A percentile compares a stretch with the other conserved stretches of the same genome.
Evolutionary conservation across 1,140 invertebrate species (phyloP).

Genomic region (Drosophila melanogaster): DNA sequence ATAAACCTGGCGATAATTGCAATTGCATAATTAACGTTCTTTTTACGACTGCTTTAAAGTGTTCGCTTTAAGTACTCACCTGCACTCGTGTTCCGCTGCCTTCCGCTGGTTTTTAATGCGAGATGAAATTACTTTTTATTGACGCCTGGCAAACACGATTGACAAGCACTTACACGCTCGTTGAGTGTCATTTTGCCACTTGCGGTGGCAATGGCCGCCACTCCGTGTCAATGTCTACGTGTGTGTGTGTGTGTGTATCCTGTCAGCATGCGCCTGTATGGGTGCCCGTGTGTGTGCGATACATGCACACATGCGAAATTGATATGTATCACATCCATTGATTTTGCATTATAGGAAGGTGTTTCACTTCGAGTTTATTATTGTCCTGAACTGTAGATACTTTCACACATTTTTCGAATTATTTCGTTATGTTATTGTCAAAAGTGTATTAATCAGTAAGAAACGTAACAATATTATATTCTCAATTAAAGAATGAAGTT

Average conservation of each 20-base stretch:
- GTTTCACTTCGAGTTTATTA: not conserved
- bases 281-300: not conserved
- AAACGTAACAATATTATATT: no score
- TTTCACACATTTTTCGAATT: no score
- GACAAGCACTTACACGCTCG: slow-evolving; percentile 66
- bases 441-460: no score
- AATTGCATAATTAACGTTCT: slow-evolving; percentile 24
- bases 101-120: slow-evolving; percentile 40
- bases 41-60: slow-evolving; percentile 32
- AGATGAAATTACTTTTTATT: slow-evolving; percentile 68
- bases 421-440: no score
- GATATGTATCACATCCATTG: slow-evolving; percentile 24
- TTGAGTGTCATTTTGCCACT: slow-evolving; percentile 49
- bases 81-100: slow-evolving; percentile 8
- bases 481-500: not conserved
- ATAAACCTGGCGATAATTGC: slow-evolving; percentile 28
- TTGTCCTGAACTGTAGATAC: not conserved
- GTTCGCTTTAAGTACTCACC: slow-evolving; percentile 37
- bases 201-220: slow-evolving; percentile 34
- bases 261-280: not conserved
- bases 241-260: slow-evolving; percentile 11
- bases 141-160: slow-evolving; percentile 63
- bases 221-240: not conserved
- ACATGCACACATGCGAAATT: slow-evolving; percentile 18
- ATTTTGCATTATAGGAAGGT: slow-evolving; percentile 9